These are phyloP conservation scores for Amyelois transitella DNA, from an alignment of 1,140 invertebrate species.

Conservation along the genomic window DNA sequence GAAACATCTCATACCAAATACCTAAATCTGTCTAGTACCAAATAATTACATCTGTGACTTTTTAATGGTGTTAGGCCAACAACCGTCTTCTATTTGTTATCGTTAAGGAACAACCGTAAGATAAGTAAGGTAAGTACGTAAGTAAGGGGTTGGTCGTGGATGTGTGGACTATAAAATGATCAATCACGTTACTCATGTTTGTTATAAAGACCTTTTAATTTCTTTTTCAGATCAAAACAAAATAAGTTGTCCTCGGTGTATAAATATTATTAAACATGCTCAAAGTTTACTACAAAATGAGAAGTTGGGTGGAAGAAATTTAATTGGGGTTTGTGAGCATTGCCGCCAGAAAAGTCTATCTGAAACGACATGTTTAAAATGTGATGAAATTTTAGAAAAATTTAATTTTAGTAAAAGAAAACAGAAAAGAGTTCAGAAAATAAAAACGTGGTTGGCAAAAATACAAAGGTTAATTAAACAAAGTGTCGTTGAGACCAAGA, in stretches of 20 bases:
- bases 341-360: slow-evolving; percentile 16
- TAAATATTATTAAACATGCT: slow-evolving; percentile 19
- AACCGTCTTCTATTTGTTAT: too few relatives aligned
- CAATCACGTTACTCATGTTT: too few relatives aligned
- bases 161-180: too few relatives aligned
- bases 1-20: too few relatives aligned
- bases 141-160: too few relatives aligned
- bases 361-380: slow-evolving; percentile 7
- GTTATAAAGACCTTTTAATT: too few relatives aligned
- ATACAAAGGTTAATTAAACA: slow-evolving; percentile 14
- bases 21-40: too few relatives aligned
- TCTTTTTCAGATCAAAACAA: slow-evolving; percentile 17
- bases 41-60: too few relatives aligned
- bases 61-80: too few relatives aligned
- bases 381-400: slow-evolving; percentile 9
- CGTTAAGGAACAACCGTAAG: too few relatives aligned
- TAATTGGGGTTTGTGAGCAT: slow-evolving; percentile 22
- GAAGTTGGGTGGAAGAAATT: slow-evolving; percentile 9
- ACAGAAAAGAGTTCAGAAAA: slow-evolving; percentile 12
- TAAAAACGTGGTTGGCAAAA: slow-evolving; percentile 21
- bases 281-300: slow-evolving; percentile 10
- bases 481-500: slow-evolving; percentile 9
- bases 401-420: slow-evolving; percentile 7
- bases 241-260: slow-evolving; percentile 37
- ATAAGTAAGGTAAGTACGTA: too few relatives aligned